These are phyloP conservation scores for Tetragonula clypearis DNA, from an alignment of 1,140 invertebrate genomes.

Conservation along the genomic window DNA sequence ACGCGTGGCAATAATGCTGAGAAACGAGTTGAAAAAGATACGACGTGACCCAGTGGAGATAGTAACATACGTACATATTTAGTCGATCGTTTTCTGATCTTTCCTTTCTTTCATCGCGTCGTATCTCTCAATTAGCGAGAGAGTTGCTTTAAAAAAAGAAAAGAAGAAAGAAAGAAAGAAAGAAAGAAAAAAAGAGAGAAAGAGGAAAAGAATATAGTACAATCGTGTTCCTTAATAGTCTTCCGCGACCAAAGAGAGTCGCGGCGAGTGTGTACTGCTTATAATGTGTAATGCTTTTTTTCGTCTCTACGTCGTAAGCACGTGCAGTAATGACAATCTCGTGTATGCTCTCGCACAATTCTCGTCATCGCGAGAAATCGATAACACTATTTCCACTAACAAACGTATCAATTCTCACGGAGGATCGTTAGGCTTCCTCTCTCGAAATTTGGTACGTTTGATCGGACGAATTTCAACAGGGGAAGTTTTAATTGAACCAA, in stretches of 20 bases:
- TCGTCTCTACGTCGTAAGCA: conserved; percentile 49
- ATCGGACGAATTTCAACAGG: background rate
- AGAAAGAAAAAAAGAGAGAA: too few species aligned
- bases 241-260: background rate
- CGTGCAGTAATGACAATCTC: background rate
- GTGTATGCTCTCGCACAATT: background rate
- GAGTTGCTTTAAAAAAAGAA: too few species aligned
- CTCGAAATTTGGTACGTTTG: background rate
- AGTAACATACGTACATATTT: background rate
- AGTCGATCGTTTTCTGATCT: background rate
- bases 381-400: background rate
- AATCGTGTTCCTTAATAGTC: conserved; percentile 32
- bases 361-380: background rate
- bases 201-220: conserved; percentile 7
- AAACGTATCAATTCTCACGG: background rate
- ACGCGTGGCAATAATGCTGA: background rate
- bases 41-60: background rate
- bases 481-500: background rate
- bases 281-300: conserved; percentile 34
- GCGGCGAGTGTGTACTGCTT: background rate
- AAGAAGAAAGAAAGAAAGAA: background rate
- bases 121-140: conserved; percentile 33
- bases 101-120: background rate
- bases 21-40: background rate
- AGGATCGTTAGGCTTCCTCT: background rate